Evolutionary conservation across 1,140 invertebrate genomes (phyloP), one percentile per base, ranked within the genome.

Genomic region (Polypedilum pembai): DNA sequence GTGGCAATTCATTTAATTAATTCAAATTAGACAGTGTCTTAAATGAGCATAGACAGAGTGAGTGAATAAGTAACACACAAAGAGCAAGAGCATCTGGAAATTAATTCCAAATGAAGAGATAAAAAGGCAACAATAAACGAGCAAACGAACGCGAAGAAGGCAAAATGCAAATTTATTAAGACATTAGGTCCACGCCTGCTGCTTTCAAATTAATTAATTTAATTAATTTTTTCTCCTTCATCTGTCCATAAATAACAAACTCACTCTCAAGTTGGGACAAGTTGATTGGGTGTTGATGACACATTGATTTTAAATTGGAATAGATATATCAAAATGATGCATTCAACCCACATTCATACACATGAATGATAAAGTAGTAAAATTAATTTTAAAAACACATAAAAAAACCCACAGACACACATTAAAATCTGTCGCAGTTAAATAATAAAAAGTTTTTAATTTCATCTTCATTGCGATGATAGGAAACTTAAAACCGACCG

Each of bases 21-120:
- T 69, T 69, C 65, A 69, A 69, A 69, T 69, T 69, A 69, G 65
- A 69, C 45, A 56, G 65, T 69, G 65, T 69, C 65, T 69, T 69
- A 69, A 69, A 56, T 56, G 45, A 56, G 45, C 45, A 33, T 33
- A 33, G 24, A 33, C 24, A 33, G 24, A 33, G 5, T 33, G 24
- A 33, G 24, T 33, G 24, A 33, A 33, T 33, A 33, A 33, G 24
- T 33, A 33, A 33, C 24, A 33, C 24, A 56, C 45, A 56, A 3
- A 56, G 45, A 56, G 45, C 45, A 3, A 56, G 45, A 56, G 45
- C 45, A 56, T 56, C 45, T 56, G 45, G 45, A 56, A 56, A 56
- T 56, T 8, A 56, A 56, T 56, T 56, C n/a, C 12, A 15, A 56
- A 56, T 56, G 45, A 56, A 56, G 12, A 56, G 12, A 56, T n/a